Conservation (phyloP, 2,113 vertebrate genomes). For the Anolis carolinensis region DNA sequence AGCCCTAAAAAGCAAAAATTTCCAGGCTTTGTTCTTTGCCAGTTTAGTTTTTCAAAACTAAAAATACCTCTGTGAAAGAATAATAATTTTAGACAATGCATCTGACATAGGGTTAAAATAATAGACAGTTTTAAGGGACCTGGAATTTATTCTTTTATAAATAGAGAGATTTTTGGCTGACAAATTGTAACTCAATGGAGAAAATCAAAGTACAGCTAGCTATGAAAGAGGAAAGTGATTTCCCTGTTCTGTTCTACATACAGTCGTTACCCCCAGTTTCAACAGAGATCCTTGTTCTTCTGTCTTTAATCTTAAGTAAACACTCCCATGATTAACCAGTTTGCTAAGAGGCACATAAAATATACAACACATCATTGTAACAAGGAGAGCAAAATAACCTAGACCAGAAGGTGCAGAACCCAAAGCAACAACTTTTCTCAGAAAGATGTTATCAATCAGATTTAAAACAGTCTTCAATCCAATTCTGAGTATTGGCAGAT, state of each 20-base stretch:
- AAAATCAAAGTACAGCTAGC: background rate
- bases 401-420: background rate
- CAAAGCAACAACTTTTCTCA: background rate
- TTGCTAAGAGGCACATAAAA: background rate
- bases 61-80: background rate
- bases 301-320: fast-evolving
- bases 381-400: background rate
- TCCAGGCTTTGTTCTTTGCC: too few species aligned
- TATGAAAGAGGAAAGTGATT: background rate
- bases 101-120: background rate
- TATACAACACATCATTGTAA: background rate
- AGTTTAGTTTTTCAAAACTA: background rate
- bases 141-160: background rate
- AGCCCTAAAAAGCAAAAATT: too few species aligned
- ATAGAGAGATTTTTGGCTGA: background rate
- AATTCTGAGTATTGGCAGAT: background rate
- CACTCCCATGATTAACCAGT: background rate
- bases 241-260: background rate
- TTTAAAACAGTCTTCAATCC: background rate
- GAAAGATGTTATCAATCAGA: background rate
- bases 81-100: background rate
- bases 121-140: background rate
- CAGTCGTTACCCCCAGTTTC: background rate
- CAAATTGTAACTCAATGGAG: background rate
- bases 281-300: fast-evolving